A percentile compares a stretch with the other conserved stretches of the same genome.
Conservation (phyloP, 1,140 invertebrate genomes). For the Zaprionus gabonicus region DNA sequence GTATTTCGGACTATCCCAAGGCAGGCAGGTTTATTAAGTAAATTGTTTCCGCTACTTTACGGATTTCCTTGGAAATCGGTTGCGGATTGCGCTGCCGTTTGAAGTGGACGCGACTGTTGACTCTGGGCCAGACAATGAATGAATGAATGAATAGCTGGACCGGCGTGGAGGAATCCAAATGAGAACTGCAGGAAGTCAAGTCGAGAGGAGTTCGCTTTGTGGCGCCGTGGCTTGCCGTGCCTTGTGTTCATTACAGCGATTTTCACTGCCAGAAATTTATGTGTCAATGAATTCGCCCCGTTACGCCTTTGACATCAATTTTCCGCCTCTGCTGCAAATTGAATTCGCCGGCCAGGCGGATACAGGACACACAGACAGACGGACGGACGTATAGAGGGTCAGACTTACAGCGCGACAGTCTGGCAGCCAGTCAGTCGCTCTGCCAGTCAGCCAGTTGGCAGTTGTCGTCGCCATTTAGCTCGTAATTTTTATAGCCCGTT, state of each 20-base stretch:
- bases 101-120: conserved; percentile 45
- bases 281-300: conserved; percentile 56
- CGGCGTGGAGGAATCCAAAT: neutral
- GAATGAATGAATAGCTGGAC: conserved; percentile 13
- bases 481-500: conserved; percentile 66
- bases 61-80: conserved; percentile 57
- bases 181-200: conserved; percentile 38
- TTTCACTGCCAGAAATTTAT: conserved; percentile 58
- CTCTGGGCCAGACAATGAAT: conserved; percentile 41
- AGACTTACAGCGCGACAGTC: neutral
- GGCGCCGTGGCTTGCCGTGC: neutral
- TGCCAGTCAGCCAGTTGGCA: conserved; percentile 35
- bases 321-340: conserved; percentile 51
- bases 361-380: neutral
- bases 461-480: conserved; percentile 56
- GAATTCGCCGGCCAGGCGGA: conserved; percentile 36
- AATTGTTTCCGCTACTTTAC: conserved; percentile 66
- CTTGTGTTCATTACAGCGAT: conserved; percentile 57
- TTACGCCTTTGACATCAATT: conserved; percentile 65
- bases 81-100: conserved; percentile 38
- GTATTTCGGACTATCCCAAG: conserved; percentile 41
- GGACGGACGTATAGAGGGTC: neutral
- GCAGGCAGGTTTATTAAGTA: conserved; percentile 62
- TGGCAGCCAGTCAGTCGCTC: conserved; percentile 14
- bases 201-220: conserved; percentile 17